These are phyloP conservation scores for Herpailurus yagouaroundi DNA, from an alignment of 2,113 vertebrate genomes.

Conservation along the genomic window DNA sequence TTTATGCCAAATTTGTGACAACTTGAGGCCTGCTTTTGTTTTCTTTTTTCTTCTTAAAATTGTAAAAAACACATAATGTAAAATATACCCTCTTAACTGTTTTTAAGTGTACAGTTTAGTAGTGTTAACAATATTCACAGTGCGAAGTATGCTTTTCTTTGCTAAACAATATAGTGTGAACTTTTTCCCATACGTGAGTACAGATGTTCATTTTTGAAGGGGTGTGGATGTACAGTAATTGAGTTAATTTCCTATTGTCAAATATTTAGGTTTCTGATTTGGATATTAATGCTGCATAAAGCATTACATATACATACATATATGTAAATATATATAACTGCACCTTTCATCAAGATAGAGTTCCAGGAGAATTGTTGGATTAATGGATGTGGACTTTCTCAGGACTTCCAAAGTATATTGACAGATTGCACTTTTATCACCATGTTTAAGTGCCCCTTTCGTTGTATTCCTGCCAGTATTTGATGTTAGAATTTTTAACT, in stretches of 20 bases:
- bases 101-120: not conserved
- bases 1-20: not conserved
- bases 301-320: not conserved
- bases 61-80: not conserved
- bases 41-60: not conserved
- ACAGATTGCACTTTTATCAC: not conserved
- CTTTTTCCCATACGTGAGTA: not conserved
- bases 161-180: not conserved
- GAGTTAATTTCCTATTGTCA: not conserved
- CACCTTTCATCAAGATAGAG: not conserved
- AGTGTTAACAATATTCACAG: not conserved
- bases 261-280: slow-evolving; percentile 13
- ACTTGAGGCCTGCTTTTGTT: not conserved
- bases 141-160: not conserved
- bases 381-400: not conserved
- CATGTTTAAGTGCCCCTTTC: not conserved
- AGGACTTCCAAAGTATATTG: not conserved
- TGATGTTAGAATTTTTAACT: slow-evolving; percentile 36
- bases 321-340: not conserved
- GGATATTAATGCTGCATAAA: slow-evolving; percentile 2
- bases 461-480: not conserved
- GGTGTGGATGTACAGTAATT: not conserved
- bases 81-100: not conserved
- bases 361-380: not conserved
- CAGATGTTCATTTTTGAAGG: slow-evolving; percentile 7